Conservation (phyloP, 2,113 vertebrate genomes). For the Trochalopteron elliotii region DNA sequence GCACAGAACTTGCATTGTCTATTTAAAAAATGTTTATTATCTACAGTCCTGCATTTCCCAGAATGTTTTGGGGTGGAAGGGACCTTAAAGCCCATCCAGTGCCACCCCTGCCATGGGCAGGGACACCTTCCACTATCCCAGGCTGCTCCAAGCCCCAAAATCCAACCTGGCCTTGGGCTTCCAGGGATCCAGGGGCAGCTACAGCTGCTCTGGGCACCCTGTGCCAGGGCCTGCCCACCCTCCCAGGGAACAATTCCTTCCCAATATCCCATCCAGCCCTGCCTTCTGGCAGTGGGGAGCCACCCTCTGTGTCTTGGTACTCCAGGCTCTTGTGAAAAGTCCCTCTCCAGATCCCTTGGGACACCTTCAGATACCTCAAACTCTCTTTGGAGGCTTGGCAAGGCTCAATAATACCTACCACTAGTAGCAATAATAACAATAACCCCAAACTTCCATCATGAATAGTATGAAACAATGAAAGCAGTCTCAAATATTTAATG, state of each 20-base stretch:
- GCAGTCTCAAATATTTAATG: not conserved
- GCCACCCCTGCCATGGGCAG: not conserved
- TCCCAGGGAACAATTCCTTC: not conserved
- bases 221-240: not conserved
- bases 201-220: not conserved
- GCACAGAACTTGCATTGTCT: not conserved
- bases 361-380: not conserved
- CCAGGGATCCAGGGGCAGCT: not conserved
- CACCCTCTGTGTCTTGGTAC: accelerated
- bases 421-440: not conserved
- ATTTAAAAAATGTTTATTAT: not conserved
- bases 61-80: not conserved
- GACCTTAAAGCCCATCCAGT: accelerated
- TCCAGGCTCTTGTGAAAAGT: accelerated
- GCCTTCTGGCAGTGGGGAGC: accelerated
- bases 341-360: not conserved
- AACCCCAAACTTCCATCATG: not conserved
- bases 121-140: accelerated
- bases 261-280: accelerated
- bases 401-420: not conserved
- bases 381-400: not conserved
- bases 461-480: not conserved
- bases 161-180: not conserved
- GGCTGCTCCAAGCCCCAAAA: not conserved
- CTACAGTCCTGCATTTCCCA: not conserved